phyloP scores from a whole-genome alignment of 2,888 invertebrate genomes.

The Drosophila fulvimacula region DNA sequence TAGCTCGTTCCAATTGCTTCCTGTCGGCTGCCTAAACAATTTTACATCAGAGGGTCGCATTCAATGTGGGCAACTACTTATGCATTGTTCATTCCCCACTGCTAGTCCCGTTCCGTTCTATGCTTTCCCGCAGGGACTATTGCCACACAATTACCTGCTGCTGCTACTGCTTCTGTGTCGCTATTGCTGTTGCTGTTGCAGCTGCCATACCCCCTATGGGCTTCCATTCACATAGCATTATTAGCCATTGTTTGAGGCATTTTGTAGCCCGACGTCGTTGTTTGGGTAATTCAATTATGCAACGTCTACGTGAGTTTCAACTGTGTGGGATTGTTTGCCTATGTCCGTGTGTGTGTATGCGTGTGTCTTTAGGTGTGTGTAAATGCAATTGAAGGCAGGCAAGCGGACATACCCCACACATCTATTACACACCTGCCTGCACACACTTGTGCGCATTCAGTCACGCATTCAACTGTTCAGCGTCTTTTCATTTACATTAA shows the following conservation, averaged over 20 bases:
- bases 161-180: neutral
- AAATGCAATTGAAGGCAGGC: constrained; percentile 54
- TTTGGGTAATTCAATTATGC: constrained; percentile 75
- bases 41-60: constrained; percentile 15
- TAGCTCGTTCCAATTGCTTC: constrained; percentile 31
- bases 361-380: constrained; percentile 25
- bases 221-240: constrained; percentile 46
- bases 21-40: constrained; percentile 24
- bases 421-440: constrained; percentile 60
- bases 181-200: neutral
- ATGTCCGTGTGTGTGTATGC: constrained; percentile 11
- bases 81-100: constrained; percentile 37
- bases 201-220: constrained; percentile 19
- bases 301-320: constrained; percentile 37
- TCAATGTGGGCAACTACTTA: constrained; percentile 14
- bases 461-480: constrained; percentile 49
- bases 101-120: neutral
- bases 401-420: constrained; percentile 26
- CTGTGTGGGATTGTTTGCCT: constrained; percentile 22
- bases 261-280: constrained; percentile 53
- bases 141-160: constrained; percentile 40
- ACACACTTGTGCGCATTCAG: constrained; percentile 52
- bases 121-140: constrained; percentile 25
- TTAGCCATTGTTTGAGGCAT: constrained; percentile 58
- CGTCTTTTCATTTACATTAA: constrained; percentile 36